Evolutionary conservation across 2,113 vertebrate genomes (phyloP).

Genomic region (Hippotragus niger): DNA sequence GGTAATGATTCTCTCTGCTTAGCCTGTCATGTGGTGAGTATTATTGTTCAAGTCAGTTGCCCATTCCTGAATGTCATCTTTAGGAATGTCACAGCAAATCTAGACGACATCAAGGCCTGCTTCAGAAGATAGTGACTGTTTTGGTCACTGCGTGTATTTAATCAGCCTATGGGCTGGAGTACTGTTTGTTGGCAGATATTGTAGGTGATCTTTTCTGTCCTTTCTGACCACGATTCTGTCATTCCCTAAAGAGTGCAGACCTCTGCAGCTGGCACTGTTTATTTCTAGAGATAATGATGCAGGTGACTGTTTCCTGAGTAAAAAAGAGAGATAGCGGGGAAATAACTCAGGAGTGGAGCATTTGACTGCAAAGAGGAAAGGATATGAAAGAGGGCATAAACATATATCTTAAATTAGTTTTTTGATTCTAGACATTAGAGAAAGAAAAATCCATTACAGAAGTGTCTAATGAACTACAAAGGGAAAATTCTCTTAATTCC

Average conservation of each 20-base stretch:
- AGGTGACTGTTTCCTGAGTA: neutral
- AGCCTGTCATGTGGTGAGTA: neutral
- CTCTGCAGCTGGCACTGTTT: neutral
- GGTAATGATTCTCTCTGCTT: neutral
- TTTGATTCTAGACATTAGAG: neutral
- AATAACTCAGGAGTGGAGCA: neutral
- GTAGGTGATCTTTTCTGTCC: neutral
- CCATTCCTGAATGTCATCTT: neutral
- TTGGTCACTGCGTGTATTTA: neutral
- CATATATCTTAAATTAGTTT: neutral
- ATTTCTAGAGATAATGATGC: neutral
- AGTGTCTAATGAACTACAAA: neutral
- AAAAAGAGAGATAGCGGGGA: neutral
- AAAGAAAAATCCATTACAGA: conserved; percentile 13
- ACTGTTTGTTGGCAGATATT: neutral
- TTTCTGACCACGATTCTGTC: neutral
- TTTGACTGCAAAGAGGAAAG: conserved; percentile 9
- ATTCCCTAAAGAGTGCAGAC: neutral
- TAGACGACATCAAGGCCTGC: neutral
- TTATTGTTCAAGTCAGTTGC: neutral
- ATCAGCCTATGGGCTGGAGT: neutral
- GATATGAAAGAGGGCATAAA: neutral
- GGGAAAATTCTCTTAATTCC: neutral
- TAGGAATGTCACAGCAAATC: neutral
- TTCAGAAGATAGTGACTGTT: neutral